Evolutionary conservation across 2,113 vertebrate species (phyloP).

Genomic region (Pandion haliaetus): DNA sequence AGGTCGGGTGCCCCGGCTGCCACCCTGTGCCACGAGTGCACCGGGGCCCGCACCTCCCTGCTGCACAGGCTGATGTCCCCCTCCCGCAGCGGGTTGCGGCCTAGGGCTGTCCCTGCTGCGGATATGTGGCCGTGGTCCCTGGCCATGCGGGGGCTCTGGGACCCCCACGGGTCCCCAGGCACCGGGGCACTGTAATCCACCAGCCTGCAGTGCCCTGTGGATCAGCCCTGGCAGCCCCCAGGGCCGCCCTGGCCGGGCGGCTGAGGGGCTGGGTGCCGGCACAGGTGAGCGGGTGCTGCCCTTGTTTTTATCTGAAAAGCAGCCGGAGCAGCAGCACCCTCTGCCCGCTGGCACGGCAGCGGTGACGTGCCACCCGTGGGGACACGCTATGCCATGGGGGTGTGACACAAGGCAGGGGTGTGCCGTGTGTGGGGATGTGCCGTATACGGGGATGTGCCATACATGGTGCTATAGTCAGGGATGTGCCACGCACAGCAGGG

Average conservation of each 20-base stretch:
- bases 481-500: background rate
- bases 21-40: accelerated
- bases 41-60: background rate
- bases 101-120: background rate
- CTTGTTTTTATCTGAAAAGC: background rate
- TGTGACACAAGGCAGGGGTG: background rate
- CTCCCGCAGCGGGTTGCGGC: background rate
- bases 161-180: background rate
- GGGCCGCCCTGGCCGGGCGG: background rate
- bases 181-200: accelerated
- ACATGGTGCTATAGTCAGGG: accelerated
- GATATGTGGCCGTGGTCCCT: accelerated
- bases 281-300: accelerated
- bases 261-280: background rate
- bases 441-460: background rate
- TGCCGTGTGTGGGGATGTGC: background rate
- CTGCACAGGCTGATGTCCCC: background rate
- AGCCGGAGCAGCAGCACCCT: background rate
- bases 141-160: accelerated
- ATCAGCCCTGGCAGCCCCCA: background rate
- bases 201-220: too few species aligned
- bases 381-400: background rate
- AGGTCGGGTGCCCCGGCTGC: background rate
- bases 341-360: background rate
- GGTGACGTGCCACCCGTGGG: accelerated